phyloP scores from a whole-genome alignment of 2,113 vertebrate genomes.

The Ictidomys tridecemlineatus region DNA sequence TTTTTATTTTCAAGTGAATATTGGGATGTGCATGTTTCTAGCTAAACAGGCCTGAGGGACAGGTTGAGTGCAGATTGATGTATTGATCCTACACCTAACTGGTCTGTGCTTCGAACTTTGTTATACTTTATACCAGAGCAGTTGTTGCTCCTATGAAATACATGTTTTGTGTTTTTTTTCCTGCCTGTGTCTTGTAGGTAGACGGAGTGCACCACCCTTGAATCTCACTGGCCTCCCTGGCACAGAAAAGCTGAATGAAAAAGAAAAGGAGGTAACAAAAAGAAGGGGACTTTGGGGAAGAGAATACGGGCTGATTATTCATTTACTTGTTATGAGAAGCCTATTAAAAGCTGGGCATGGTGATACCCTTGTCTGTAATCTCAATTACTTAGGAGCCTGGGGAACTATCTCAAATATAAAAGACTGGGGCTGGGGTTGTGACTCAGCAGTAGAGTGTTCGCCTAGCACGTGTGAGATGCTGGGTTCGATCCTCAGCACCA shows the following conservation, averaged over 20 bases:
- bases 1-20: conserved; percentile 56
- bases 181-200: conserved; percentile 85
- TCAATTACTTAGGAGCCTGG: no score
- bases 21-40: background rate
- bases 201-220: conserved; percentile 96
- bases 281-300: background rate
- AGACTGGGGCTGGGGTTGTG: no score
- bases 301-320: background rate
- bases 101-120: background rate
- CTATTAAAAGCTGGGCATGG: background rate
- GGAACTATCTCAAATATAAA: no score
- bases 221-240: conserved; percentile 98
- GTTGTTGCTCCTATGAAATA: background rate
- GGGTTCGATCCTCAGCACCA: no score
- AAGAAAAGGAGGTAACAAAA: conserved; percentile 96
- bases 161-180: background rate
- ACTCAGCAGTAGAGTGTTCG: no score
- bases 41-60: background rate
- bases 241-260: conserved; percentile 98
- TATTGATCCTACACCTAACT: background rate
- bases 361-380: no score
- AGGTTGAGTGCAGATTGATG: background rate
- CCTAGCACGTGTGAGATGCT: no score
- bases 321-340: background rate
- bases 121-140: background rate